phyloP scores from a whole-genome alignment of 2,888 invertebrate genomes.

The Caenorhabditis doughertyi region DNA sequence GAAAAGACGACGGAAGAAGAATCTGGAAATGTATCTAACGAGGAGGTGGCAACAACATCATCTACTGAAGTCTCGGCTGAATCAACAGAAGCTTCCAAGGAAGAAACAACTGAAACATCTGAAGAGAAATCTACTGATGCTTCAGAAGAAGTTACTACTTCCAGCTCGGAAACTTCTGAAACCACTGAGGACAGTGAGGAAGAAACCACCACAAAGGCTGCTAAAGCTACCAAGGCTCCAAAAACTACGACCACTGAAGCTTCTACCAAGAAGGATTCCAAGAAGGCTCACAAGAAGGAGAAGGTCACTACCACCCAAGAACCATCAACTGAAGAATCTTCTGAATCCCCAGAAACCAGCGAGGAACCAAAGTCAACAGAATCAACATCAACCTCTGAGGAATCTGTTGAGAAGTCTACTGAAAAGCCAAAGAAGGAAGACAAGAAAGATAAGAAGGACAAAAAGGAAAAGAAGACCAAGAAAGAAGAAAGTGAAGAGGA shows the following conservation, averaged over 20 bases:
- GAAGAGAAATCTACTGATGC: conserved; percentile 45
- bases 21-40: conserved; percentile 52
- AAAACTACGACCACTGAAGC: conserved; percentile 43
- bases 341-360: conserved; percentile 54
- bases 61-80: conserved; percentile 54
- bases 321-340: conserved; percentile 49
- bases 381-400: conserved; percentile 47
- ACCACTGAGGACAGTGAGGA: conserved; percentile 40
- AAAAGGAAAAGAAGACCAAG: conserved; percentile 24
- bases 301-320: conserved; percentile 47
- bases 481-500: conserved; percentile 41
- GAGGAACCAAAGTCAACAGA: conserved; percentile 55
- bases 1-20: conserved; percentile 63
- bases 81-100: conserved; percentile 50
- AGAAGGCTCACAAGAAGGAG: conserved; percentile 52
- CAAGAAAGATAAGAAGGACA: conserved; percentile 28
- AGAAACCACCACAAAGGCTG: conserved; percentile 34
- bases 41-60: conserved; percentile 50
- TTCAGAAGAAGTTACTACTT: conserved; percentile 19
- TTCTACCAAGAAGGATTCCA: conserved; percentile 43
- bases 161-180: conserved; percentile 29
- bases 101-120: conserved; percentile 29
- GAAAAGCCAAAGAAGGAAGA: conserved; percentile 35
- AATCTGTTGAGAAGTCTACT: conserved; percentile 39
- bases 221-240: conserved; percentile 39